phyloP scores from a whole-genome alignment of 2,797 vertebrate genomes.

The Varecia variegata region DNA sequence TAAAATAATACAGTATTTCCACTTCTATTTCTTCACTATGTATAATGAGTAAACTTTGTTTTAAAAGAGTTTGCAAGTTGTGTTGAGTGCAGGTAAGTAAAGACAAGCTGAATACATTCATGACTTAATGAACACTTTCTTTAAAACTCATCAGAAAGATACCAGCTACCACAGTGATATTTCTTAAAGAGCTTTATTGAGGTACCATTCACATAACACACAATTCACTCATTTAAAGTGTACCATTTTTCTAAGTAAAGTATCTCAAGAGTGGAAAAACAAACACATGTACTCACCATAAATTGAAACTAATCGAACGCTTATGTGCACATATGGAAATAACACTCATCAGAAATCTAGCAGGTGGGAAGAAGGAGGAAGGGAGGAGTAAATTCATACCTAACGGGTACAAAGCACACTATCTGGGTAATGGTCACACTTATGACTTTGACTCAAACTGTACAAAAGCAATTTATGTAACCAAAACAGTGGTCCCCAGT shows the following conservation, averaged over 20 bases:
- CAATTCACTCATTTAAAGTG: neutral
- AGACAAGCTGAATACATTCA: neutral
- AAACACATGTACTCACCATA: too few species aligned
- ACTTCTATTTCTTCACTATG: neutral
- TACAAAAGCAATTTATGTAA: too few species aligned
- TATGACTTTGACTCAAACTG: too few species aligned
- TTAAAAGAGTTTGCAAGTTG: neutral
- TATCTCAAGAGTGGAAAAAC: too few species aligned
- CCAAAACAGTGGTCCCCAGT: too few species aligned
- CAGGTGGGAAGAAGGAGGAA: too few species aligned
- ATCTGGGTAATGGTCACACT: too few species aligned
- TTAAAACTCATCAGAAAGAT: slow-evolving; percentile 10
- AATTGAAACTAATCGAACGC: too few species aligned
- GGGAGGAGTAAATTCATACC: too few species aligned
- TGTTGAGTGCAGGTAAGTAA: neutral
- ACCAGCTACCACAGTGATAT: neutral
- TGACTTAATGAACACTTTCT: neutral
- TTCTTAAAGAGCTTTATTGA: neutral
- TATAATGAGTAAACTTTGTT: neutral
- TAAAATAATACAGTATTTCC: neutral
- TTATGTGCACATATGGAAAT: too few species aligned
- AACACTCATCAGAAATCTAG: too few species aligned
- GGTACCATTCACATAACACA: neutral
- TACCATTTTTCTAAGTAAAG: neutral
- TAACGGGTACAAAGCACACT: too few species aligned